Evolutionary conservation across 2,888 invertebrate genomes (phyloP), one percentile per base, ranked within the genome.

Genomic region (Ferdinandea cuprea): DNA sequence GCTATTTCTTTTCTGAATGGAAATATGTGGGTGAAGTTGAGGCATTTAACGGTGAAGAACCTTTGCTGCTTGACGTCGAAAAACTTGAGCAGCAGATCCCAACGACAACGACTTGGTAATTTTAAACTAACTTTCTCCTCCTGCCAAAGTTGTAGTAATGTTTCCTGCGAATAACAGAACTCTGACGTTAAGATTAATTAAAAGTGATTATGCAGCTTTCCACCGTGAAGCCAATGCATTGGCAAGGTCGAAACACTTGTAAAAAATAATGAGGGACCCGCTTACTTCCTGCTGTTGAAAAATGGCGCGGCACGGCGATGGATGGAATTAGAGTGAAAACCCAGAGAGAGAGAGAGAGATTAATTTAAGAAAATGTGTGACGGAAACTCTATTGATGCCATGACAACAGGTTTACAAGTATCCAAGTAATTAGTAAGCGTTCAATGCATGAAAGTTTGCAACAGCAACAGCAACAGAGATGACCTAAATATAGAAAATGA

Each of bases 21-120:
- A n/a, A 32, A 13, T 28, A 80, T 73, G 50, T 69, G 61, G 74
- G 63, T 74, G 74, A 74, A 80, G 74, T 69, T 74, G 52, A 69
- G 40, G 28, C 61, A 44, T 69, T 80, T 65, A 74, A 74, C 37
- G 44, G 58, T 37, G 30, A 50, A 74, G n/a, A 25, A 59, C 13
- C 48, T 61, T n/a, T n/a, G n/a, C n/a, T n/a, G 44, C 35, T 66
- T 72, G 63, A 80, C 50, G 63, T 58, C 63, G 52, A 56, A 68
- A 74, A 79, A 76, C 44, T 65, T 48, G 37, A 54, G 30, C 15
- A 48, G 15, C n/a, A 21, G 11, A 37, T 46, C 15, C 17, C 17
- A 7, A 13, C 15, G 21, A n/a, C 6, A 11, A 48, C 17, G 13
- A 28, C 25, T 28, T 66, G 48, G 59, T 54, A 66, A 56, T 61